Evolutionary conservation across 1,140 invertebrate genomes (phyloP), one percentile per base, ranked within the genome.

Genomic region (Sminthurides bifidus): DNA sequence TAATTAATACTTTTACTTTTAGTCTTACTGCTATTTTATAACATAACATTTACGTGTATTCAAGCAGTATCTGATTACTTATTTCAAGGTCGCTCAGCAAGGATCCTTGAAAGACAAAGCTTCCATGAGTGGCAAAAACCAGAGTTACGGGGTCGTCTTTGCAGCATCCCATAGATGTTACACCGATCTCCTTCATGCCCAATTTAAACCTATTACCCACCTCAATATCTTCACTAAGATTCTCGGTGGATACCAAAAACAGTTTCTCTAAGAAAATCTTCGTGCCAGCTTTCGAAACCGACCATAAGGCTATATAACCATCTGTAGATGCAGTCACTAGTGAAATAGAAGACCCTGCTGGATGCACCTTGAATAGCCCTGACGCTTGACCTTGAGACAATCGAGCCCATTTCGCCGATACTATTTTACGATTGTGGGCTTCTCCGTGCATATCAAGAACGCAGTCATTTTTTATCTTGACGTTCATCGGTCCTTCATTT

Each of bases 61-160:
- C 17, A 14, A 19, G 6, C 23, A 35, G 19, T 10, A 40, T 23
- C 21, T 8, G 15, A 3, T 58, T 56, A 64, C 59, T 15, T 4
- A 57, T 35, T 58, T 65, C 49, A 1, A 44, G 37, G 29, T 57
- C 29, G 24, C 33, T 65, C 15, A 53, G 31, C 14, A 65, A 27
- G 40, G 54, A 56, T n/a, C 57, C 59, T 24, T 59, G 59, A 29
- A 65, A 60, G n/a, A 65, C 37, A 35, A 56, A 58, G n/a, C 63
- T 54, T 2, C 63, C 63, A 49, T 52, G 53, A 17, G 59, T 61
- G 2, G 40, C 26, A 37, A 56, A 58, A 8, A 61, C 45, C 37
- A 59, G 55, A 10, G 57, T 46, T 14, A 52, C 57, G 1, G 63
- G 52, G 26, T 65, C 63, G 17, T 57, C 54, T 37, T 48, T 59